Evolutionary conservation across 2,113 vertebrate species (phyloP).

Genomic region (Equus quagga): DNA sequence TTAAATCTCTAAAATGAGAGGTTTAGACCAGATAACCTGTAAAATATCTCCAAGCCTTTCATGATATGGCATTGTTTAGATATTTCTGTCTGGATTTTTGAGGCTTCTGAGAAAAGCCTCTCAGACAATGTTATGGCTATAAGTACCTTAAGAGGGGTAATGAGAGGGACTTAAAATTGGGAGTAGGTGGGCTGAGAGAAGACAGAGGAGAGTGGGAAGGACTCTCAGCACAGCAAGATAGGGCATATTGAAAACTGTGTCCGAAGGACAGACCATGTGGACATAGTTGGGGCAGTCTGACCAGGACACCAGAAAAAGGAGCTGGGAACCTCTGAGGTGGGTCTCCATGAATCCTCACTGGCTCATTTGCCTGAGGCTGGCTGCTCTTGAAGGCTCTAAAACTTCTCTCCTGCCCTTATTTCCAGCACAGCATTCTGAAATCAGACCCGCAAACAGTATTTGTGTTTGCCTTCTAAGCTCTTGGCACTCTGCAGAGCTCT

Average conservation of each 20-base stretch:
- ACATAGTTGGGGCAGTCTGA: neutral
- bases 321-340: neutral
- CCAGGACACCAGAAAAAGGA: neutral
- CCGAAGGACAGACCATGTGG: neutral
- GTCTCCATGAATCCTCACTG: neutral
- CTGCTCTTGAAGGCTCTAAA: neutral
- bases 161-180: neutral
- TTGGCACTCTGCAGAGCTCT: neutral
- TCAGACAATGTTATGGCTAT: neutral
- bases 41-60: neutral
- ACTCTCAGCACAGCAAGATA: neutral
- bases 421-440: constrained; percentile 8
- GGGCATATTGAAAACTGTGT: neutral
- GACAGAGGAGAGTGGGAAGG: neutral
- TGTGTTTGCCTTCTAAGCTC: neutral
- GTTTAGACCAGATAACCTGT: neutral
- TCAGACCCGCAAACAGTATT: neutral
- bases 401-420: neutral
- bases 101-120: neutral
- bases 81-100: constrained; percentile 35
- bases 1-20: neutral
- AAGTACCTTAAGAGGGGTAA: neutral
- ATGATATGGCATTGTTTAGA: constrained; percentile 16
- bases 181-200: neutral
- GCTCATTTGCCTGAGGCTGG: neutral